Evolutionary conservation across 2,113 vertebrate species (phyloP).

Genomic region (Gnathonemus longibarbis): DNA sequence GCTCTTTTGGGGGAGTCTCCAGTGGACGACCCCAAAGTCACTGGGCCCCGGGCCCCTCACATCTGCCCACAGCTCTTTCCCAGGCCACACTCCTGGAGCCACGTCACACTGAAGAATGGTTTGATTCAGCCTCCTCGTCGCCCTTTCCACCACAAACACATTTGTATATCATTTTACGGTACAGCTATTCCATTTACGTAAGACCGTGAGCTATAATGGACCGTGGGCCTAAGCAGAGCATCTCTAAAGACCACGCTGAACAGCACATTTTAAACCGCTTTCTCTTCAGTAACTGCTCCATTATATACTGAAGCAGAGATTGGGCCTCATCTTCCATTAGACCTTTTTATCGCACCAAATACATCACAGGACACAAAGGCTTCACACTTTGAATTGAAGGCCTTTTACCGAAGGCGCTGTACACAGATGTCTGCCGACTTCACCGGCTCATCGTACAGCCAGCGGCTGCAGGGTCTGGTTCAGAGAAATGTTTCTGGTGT

Average conservation of each 20-base stretch:
- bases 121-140: constrained; percentile 40
- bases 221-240: constrained; percentile 23
- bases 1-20: constrained; percentile 42
- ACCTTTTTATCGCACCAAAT: background rate
- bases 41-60: constrained; percentile 25
- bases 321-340: constrained; percentile 22
- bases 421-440: constrained; percentile 30
- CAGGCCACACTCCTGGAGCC: constrained; percentile 38
- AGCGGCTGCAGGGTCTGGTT: background rate
- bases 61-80: constrained; percentile 56
- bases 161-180: constrained; percentile 55
- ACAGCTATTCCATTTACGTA: constrained; percentile 52
- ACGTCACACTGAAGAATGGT: constrained; percentile 41
- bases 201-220: constrained; percentile 40
- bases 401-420: constrained; percentile 17
- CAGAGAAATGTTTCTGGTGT: background rate
- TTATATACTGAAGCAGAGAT: constrained; percentile 29
- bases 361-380: constrained; percentile 18
- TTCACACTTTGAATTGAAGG: background rate
- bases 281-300: constrained; percentile 18
- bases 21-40: constrained; percentile 18
- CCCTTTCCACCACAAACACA: constrained; percentile 42
- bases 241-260: constrained; percentile 22
- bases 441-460: constrained; percentile 17
- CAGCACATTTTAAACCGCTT: constrained; percentile 23